Base-by-base conservation (phyloP, 2,888 invertebrate species). In the Bimastos eiseni region DNA sequence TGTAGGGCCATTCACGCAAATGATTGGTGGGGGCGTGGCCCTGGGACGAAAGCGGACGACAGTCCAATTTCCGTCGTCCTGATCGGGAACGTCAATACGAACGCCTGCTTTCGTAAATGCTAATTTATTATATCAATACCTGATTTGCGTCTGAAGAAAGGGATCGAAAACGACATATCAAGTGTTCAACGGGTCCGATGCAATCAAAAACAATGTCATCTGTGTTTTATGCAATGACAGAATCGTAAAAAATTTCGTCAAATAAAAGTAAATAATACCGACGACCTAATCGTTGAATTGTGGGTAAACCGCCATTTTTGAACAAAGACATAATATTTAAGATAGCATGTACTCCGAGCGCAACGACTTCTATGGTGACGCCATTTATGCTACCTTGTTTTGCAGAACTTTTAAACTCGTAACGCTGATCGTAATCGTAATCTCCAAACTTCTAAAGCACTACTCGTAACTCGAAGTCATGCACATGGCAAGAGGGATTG, bases 151-250 rank as follows among this genome's bases (percentile, higher is more conserved):
- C 70, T 70, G 70, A 70, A 70, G 17, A 70, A 70, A n/a, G 70
- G 70, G n/a, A 70, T 70, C 70, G 70, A 70, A 70, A 70, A 70
- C 70, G 70, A 70, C 70, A 70, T 70, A 8, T 30, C 70, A 70
- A n/a, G 70, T 70, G n/a, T 70, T 70, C 70, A 8, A n/a, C 30
- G 8, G 70, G 11, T 70, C 70, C 70, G 70, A 3, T 70, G 70
- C 70, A 70, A n/a, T n/a, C 30, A 70, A 70, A 70, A 70, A n/a
- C 70, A 70, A 70, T 70, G 70, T 70, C 70, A 70, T 70, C n/a
- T 70, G 70, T 70, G n/a, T 30, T 70, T 70, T n/a, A n/a, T 70
- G 5, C 30, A 11, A 5, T 3, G n/a, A 30, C 30, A n/a, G 70
- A 70, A 70, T 70, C 70, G 70, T n/a, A 70, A n/a, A 70, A 70